Evolutionary conservation across 2,797 vertebrate genomes (phyloP).

Genomic region (Smutsia gigantea): DNA sequence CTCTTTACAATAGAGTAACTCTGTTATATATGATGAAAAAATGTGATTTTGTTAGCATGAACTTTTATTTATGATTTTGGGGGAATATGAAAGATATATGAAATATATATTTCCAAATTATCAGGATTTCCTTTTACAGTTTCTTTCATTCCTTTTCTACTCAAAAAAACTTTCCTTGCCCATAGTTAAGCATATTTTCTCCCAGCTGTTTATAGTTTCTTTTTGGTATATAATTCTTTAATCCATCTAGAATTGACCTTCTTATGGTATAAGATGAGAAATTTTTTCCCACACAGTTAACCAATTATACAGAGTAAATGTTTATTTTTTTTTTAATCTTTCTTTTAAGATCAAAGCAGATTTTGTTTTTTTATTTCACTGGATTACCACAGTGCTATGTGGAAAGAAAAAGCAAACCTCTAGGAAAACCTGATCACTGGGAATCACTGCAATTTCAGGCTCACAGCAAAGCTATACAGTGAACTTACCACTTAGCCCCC

Average conservation of each 20-base stretch:
- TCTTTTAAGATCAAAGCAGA: constrained; percentile 68
- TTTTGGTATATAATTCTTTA: constrained; percentile 62
- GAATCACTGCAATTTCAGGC: background rate
- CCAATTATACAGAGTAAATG: constrained; percentile 67
- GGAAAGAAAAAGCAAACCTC: background rate
- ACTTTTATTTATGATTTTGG: constrained; percentile 1
- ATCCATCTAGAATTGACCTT: constrained; percentile 73
- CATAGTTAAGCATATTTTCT: constrained; percentile 54
- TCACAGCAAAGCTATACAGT: background rate
- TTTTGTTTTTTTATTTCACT: background rate
- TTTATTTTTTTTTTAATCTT: background rate
- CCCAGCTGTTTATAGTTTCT: constrained; percentile 57
- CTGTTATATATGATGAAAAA: background rate
- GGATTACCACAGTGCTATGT: background rate
- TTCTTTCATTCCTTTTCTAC: constrained; percentile 14
- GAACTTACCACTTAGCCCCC: constrained; percentile 15
- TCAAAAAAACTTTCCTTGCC: constrained; percentile 10
- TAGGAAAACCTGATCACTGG: background rate
- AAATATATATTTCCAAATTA: background rate
- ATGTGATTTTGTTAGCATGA: background rate
- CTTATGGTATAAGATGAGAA: constrained; percentile 44
- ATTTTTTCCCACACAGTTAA: constrained; percentile 66
- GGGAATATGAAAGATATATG: background rate
- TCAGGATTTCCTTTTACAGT: background rate
- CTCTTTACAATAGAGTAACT: background rate